Evolutionary conservation across 2,113 vertebrate genomes (phyloP), one percentile per base, ranked within the genome.

Genomic region (Halcyon senegalensis): DNA sequence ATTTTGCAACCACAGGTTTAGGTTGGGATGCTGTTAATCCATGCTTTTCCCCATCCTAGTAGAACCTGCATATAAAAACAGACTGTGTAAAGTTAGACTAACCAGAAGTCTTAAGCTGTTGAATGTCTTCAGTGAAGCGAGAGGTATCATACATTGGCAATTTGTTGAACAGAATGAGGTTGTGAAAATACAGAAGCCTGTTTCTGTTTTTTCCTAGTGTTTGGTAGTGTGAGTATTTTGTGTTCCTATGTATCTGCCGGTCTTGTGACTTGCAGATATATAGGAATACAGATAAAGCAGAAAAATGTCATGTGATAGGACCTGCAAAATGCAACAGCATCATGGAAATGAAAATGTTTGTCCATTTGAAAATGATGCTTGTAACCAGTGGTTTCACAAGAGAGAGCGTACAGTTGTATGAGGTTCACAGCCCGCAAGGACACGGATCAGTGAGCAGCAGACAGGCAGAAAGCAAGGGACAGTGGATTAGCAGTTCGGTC

Each of bases 291-390:
- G 46, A 44, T 28, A 41, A 50, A 85, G 56, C 13, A 75, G 50
- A 84, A 73, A 41, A 16, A 10, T 3, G 2, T 30, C 1, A 1
- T 5, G 0, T 48, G 8, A 11, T 28, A 11, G 7, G 50, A 39
- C 18, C 51, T 84, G 41, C 51, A 55, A 35, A 81, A 27, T 16
- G 41, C 28, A 46, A 10, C 60, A 53, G 23, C 62, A 58, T 53
- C 3, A 7, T 27, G 15, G 28, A 64, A 69, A 27, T 16, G 15
- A 20, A 69, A 68, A 25, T 16, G 28, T 75, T 60, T 68, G 33
- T 69, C 1, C 44, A 31, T 58, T 62, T 69, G 63, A 50, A 81
- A 87, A 82, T 48, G 30, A 28, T 46, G 15, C 10, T 43, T 60
- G 20, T 46, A 35, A 62, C 30, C 30, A 50, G 16, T 33, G 17